A percentile compares a stretch with the other conserved stretches of the same genome.
Conservation (phyloP, 2,113 vertebrate species). For the Catharus bicknelli region DNA sequence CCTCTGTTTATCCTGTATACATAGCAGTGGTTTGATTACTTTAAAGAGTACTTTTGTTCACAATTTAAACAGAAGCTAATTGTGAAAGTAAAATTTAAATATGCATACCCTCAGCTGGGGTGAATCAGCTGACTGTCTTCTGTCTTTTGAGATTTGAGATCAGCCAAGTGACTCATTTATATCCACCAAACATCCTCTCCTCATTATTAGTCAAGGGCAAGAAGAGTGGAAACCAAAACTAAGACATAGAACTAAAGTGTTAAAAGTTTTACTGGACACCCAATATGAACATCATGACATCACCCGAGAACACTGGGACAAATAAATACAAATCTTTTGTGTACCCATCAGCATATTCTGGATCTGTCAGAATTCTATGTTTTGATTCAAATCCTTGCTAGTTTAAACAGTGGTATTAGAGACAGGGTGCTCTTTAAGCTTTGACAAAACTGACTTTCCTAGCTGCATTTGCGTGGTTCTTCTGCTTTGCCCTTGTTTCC, state of each 20-base stretch:
- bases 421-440: neutral
- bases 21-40: neutral
- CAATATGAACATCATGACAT: neutral
- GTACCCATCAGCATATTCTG: neutral
- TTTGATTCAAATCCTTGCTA: neutral
- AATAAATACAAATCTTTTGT: neutral
- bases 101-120: neutral
- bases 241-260: neutral
- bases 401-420: neutral
- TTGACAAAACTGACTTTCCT: neutral
- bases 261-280: neutral
- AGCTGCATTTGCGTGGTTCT: neutral
- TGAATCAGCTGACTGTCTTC: neutral
- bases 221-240: neutral
- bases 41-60: neutral
- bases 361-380: neutral
- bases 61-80: neutral
- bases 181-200: neutral
- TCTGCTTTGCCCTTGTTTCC: neutral
- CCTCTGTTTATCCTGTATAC: neutral
- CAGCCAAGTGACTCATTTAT: neutral
- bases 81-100: conserved; percentile 7
- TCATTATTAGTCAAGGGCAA: neutral
- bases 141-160: conserved; percentile 1
- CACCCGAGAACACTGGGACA: neutral